Evolutionary conservation across 1,140 invertebrate species (phyloP).

Genomic region (Myzus persicae): DNA sequence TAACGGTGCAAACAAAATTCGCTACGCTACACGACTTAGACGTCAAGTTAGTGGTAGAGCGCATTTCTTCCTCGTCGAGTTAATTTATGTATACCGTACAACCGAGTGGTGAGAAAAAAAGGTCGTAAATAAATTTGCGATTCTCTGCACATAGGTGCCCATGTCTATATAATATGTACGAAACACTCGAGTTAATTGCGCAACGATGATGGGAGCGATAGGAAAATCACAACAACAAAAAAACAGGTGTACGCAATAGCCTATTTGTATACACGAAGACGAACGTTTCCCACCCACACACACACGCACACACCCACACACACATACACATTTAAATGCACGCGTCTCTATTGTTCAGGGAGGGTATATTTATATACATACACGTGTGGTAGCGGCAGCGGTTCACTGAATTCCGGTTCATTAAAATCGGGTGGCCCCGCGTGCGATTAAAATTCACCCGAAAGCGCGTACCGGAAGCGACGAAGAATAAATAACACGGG

Average conservation of each 20-base stretch:
- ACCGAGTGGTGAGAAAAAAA: not conserved
- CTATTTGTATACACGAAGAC: not conserved
- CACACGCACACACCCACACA: not conserved
- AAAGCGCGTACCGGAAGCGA: slow-evolving; percentile 22
- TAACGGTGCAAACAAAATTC: not conserved
- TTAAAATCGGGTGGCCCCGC: slow-evolving; percentile 34
- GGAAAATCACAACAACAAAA: not conserved
- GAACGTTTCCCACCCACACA: not conserved
- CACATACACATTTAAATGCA: no score
- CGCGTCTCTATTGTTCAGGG: not conserved
- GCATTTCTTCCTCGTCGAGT: not conserved
- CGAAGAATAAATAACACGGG: slow-evolving; percentile 38
- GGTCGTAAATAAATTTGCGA: not conserved
- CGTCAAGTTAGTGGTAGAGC: not conserved
- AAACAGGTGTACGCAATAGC: not conserved
- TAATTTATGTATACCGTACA: not conserved
- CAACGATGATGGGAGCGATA: not conserved
- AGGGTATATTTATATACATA: not conserved
- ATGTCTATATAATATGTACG: not conserved
- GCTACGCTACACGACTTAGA: not conserved
- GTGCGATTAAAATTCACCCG: slow-evolving; percentile 40
- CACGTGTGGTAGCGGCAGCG: not conserved
- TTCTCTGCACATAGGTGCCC: not conserved
- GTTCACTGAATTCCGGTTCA: slow-evolving; percentile 21
- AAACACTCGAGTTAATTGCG: not conserved